Conservation (phyloP, 2,113 vertebrate genomes). For the Odontophorus gujanensis region DNA sequence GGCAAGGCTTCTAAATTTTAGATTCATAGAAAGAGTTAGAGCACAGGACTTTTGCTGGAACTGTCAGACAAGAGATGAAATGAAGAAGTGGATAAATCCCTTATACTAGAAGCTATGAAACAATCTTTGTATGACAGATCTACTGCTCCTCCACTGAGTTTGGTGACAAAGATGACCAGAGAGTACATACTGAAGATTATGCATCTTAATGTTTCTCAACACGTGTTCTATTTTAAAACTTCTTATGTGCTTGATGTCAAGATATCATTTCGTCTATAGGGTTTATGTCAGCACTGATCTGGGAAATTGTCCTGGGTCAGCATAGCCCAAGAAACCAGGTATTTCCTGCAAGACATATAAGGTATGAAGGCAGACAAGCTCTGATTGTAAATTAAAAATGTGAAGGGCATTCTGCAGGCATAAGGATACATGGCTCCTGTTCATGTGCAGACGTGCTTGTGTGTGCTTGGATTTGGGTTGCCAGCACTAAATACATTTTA, state of each 20-base stretch:
- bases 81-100: neutral
- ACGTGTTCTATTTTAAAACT: neutral
- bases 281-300: neutral
- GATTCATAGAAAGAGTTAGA: neutral
- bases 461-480: neutral
- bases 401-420: neutral
- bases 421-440: neutral
- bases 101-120: slow-evolving; percentile 21
- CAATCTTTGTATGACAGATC: neutral
- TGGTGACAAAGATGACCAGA: neutral
- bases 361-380: neutral
- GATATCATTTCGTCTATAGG: neutral
- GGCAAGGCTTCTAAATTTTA: neutral
- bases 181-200: neutral
- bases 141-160: neutral
- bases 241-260: neutral
- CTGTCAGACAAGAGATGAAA: neutral
- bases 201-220: neutral
- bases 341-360: neutral
- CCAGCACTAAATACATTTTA: slow-evolving; percentile 15
- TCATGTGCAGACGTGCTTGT: neutral
- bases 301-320: neutral
- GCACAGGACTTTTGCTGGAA: neutral
- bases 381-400: neutral
- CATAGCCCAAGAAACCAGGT: neutral